Percentiles rank a stretch among this genome's conserved stretches.
These are phyloP conservation scores for Sarcophaga caerulescens DNA, from an alignment of 2,888 invertebrate genomes.

Conservation along the genomic window DNA sequence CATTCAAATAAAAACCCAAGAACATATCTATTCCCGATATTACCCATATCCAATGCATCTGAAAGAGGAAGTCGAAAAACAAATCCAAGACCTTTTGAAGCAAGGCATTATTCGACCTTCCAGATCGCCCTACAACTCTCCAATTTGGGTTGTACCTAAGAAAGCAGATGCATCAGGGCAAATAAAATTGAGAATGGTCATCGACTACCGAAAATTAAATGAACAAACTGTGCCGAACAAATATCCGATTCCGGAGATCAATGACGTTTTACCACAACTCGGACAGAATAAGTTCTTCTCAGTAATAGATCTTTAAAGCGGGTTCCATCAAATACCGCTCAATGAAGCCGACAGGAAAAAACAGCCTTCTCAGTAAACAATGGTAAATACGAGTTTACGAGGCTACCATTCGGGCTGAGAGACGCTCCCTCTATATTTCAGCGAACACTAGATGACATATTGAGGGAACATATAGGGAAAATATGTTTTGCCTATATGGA, in stretches of 20 bases:
- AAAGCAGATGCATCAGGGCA: constrained; percentile 33
- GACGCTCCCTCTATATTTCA: background rate
- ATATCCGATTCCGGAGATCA: constrained; percentile 38
- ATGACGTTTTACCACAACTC: constrained; percentile 19
- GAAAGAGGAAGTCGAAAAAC: constrained; percentile 36
- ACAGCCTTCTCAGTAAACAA: constrained; percentile 32
- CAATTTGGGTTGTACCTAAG: constrained; percentile 28
- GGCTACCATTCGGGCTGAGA: background rate
- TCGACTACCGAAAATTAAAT: constrained; percentile 20
- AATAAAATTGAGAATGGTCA: constrained; percentile 3
- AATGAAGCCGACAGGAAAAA: constrained; percentile 11
- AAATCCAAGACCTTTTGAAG: constrained; percentile 3
- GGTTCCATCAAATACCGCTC: constrained; percentile 27
- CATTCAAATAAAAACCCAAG: constrained; percentile 5
- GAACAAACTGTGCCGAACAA: constrained; percentile 16
- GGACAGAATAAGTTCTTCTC: constrained; percentile 35
- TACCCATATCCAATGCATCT: constrained; percentile 25
- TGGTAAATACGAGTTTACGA: constrained; percentile 20
- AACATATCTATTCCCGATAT: constrained; percentile 11
- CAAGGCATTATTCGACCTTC: constrained; percentile 30
- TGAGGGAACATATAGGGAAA: background rate
- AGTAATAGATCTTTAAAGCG: constrained; percentile 29
- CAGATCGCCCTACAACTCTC: constrained; percentile 17
- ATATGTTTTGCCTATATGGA: constrained; percentile 18
- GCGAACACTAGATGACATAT: background rate